Percentiles rank a stretch among this genome's conserved stretches.
Conservation (phyloP, 1,140 invertebrate species). For the Eubasilissa regina region DNA sequence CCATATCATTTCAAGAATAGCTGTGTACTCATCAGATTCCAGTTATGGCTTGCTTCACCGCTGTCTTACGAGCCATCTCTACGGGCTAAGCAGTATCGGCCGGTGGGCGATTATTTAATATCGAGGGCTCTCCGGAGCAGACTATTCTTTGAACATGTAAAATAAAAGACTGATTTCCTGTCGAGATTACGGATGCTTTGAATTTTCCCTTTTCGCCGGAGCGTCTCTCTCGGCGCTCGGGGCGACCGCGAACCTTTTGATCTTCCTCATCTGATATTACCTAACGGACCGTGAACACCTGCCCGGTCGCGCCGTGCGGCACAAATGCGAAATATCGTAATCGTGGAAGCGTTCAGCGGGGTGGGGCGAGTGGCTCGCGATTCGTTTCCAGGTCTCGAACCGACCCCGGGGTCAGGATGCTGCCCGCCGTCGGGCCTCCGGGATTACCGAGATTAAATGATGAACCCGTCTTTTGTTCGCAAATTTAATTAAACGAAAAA, state of each 20-base stretch:
- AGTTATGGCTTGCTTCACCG: too few relatives aligned
- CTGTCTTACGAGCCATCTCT: too few relatives aligned
- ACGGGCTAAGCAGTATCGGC: too few relatives aligned
- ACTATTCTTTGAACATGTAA: neutral
- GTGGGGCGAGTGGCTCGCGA: neutral
- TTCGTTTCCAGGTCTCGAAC: too few relatives aligned
- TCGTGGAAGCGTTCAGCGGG: neutral
- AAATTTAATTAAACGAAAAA: neutral
- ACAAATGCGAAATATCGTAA: too few relatives aligned
- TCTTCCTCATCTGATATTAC: constrained; percentile 6
- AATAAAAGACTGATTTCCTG: constrained; percentile 10
- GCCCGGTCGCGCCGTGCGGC: neutral
- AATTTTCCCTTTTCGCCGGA: constrained; percentile 7
- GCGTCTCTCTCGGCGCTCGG: neutral
- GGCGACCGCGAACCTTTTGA: constrained; percentile 14
- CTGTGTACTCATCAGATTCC: too few relatives aligned
- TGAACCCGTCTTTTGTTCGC: constrained; percentile 2
- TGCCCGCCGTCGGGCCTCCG: neutral
- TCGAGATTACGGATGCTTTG: neutral
- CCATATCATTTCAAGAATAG: too few relatives aligned
- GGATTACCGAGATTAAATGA: neutral
- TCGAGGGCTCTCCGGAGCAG: neutral
- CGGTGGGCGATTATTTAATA: constrained; percentile 1
- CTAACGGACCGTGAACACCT: constrained; percentile 9
- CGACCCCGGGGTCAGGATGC: neutral